A percentile compares a stretch with the other conserved stretches of the same genome.
phyloP scores from a whole-genome alignment of 2,113 vertebrate species.

The western clawed frog (Xenopus tropicalis) region UCB_Xtro_10.0 CM004448.2:99816001-99816500 shows the following conservation, averaged over 20 bases:
- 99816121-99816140: constrained; percentile 68
- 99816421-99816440: constrained; percentile 46
- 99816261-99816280: constrained; percentile 10
- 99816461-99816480: constrained; percentile 58
- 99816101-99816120: constrained; percentile 72
- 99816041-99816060: constrained; percentile 61
- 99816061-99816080: constrained; percentile 66
- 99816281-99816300: constrained; percentile 42
- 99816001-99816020: constrained; percentile 23
- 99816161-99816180: constrained; percentile 60
- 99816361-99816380: neutral
- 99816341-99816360: constrained; percentile 38
- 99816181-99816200: constrained; percentile 53
- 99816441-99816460: constrained; percentile 67
- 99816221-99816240: constrained; percentile 18
- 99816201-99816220: constrained; percentile 48
- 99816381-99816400: rapidly evolving
- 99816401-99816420: constrained; percentile 44
- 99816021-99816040: constrained; percentile 64
- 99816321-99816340: constrained; percentile 49
- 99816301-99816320: constrained; percentile 49
- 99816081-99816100: constrained; percentile 74
- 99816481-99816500: constrained; percentile 61
- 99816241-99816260: constrained; percentile 37
- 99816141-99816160: constrained; percentile 55